Evolutionary conservation across 2,797 vertebrate genomes (phyloP).

Genomic region (Glyptemys insculpta): DNA sequence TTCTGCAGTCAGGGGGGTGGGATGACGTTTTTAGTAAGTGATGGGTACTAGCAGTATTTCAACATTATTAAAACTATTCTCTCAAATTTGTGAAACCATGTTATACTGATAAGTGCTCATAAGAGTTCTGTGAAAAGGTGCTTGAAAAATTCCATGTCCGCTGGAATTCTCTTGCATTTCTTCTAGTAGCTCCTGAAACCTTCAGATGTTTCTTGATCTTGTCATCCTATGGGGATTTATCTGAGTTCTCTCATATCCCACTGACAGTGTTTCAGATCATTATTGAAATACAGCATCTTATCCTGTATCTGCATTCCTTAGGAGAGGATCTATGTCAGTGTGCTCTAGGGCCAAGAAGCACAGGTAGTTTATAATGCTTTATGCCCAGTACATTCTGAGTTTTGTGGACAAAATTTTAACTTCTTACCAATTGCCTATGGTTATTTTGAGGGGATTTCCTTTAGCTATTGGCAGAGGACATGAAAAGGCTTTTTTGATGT

Average conservation of each 20-base stretch:
- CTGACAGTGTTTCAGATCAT: neutral
- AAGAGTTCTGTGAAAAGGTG: neutral
- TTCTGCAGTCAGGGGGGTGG: neutral
- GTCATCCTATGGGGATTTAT: neutral
- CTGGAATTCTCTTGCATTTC: neutral
- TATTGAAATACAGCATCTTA: neutral
- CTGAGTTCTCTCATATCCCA: neutral
- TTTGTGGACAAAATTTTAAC: too few relatives aligned
- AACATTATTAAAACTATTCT: neutral
- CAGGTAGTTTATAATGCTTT: too few relatives aligned
- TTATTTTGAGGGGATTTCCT: too few relatives aligned
- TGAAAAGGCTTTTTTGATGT: too few relatives aligned
- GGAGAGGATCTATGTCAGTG: too few relatives aligned
- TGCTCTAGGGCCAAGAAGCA: too few relatives aligned
- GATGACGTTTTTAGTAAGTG: neutral
- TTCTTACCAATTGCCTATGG: too few relatives aligned
- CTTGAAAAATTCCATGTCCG: neutral
- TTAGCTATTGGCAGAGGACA: too few relatives aligned
- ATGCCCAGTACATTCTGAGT: too few relatives aligned
- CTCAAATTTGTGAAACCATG: neutral
- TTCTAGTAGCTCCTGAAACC: neutral
- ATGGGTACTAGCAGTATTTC: neutral
- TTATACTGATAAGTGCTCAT: neutral
- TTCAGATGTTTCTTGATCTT: neutral
- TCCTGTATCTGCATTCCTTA: neutral